Base-by-base conservation (phyloP, 92 coral and sea anemone species). In the Phenganax stokvisi region DNA sequence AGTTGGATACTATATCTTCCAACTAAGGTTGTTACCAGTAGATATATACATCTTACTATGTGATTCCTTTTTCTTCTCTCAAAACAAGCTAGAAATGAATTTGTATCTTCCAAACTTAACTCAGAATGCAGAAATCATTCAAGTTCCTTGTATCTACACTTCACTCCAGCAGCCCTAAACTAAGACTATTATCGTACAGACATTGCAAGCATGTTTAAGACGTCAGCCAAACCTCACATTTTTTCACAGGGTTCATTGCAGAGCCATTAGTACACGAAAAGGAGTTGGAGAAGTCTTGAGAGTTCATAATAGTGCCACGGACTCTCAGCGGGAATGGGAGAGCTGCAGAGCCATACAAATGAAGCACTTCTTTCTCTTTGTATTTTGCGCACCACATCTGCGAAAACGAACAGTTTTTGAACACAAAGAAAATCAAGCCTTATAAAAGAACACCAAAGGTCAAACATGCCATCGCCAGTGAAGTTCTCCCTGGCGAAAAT, bases 301-400 rank as follows among this genome's bases (percentile, higher is more conserved):
- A 76, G 70, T 59, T 76, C 71, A 76, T 31, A 12, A 76, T 28
- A 28, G 56, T 31, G 11, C 81, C 81, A 1, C 52, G 69, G 6
- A 76, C 81, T 59, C 81, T 0, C 28, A 57, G 47, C 37, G 57
- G 52, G 10, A 51, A 57, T 3, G 81, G 81, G 52, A 20, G 44
- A 37, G 28, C 3, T 58, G 69, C 81, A 10, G 12, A 57, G 3
- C 44, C 20, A 16, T 57, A 53, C 81, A 59, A 30, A 54, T 56
- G 69, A 0, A 15, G 11, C 9, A 59, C 69, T 11, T 10, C 81
- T 6, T 29, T 7, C n/a, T 58, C 70, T 44, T 76, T 58, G 70
- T 76, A 76, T n/a, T 76, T 76, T 29, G 70, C 69, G 37, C 81
- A 76, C 81, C 81, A 76, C 81, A 76, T 76, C 81, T 76, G 57